Conservation (phyloP, 2,888 invertebrate species). For the Torymus texanus region DNA sequence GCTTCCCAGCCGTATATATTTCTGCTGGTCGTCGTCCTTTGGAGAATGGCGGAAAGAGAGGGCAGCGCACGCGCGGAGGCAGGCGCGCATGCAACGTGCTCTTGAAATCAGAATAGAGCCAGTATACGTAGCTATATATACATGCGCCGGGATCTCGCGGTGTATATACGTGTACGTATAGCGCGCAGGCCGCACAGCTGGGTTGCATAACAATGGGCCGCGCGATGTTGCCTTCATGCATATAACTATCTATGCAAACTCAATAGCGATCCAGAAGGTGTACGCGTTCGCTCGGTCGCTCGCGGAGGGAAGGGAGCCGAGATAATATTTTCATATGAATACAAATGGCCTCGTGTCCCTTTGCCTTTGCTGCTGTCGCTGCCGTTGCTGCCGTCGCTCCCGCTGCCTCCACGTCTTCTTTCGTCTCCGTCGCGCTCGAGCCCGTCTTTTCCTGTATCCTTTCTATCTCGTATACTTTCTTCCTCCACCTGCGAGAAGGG, state of each 20-base stretch:
- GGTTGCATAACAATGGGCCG: constrained; percentile 69
- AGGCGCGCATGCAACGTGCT: not conserved
- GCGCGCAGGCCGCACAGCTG: constrained; percentile 10
- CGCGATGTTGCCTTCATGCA: constrained; percentile 53
- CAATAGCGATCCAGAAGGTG: constrained; percentile 66
- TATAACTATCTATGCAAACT: constrained; percentile 67
- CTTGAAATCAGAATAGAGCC: constrained; percentile 40
- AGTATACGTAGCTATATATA: not conserved
- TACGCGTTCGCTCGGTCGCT: constrained; percentile 59
- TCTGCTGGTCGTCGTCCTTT: constrained; percentile 10
- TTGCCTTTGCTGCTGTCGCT: constrained; percentile 1
- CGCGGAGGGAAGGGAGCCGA: constrained; percentile 21
- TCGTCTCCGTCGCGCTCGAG: constrained; percentile 6
- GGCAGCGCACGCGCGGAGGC: too few species aligned
- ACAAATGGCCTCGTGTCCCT: constrained; percentile 51
- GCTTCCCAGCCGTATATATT: not conserved
- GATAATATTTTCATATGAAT: constrained; percentile 56
- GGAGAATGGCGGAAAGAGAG: constrained; percentile 10
- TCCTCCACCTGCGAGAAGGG: constrained; percentile 17
- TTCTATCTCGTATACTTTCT: constrained; percentile 50
- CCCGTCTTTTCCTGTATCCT: constrained; percentile 43
- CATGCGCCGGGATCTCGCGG: not conserved
- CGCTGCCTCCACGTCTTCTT: not conserved
- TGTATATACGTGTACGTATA: too few species aligned
- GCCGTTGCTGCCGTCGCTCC: constrained; percentile 1